Evolutionary conservation across 30 jellyfish, hydroid and myxozoan species (phyloP).

Genomic region (Pseudorhiza aurosa): DNA sequence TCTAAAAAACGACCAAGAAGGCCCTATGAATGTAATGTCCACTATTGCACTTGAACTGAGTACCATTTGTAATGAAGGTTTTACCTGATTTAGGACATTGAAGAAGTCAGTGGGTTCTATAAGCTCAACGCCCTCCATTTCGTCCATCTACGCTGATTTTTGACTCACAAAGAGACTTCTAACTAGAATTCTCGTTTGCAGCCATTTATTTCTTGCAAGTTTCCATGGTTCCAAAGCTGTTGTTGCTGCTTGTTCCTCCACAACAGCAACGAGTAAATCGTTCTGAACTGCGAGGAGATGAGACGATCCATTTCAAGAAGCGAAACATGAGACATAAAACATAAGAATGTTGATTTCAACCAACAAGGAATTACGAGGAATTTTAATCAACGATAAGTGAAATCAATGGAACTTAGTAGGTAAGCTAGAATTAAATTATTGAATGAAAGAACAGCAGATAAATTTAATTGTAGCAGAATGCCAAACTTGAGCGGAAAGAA

Average conservation of each 20-base stretch:
- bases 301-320: background rate
- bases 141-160: too few species aligned
- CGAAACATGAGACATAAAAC: background rate
- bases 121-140: constrained; percentile 61
- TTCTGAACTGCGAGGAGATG: background rate
- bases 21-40: too few species aligned
- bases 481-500: too few species aligned
- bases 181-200: background rate
- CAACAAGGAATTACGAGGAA: too few species aligned
- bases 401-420: too few species aligned
- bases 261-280: background rate
- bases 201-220: background rate
- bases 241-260: background rate
- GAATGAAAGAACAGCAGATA: too few species aligned
- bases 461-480: too few species aligned
- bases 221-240: background rate
- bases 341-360: background rate
- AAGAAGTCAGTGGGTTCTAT: constrained; percentile 83
- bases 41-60: background rate
- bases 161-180: too few species aligned
- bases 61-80: background rate
- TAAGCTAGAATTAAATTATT: too few species aligned
- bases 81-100: constrained; percentile 86
- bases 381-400: too few species aligned
- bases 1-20: background rate